phyloP scores from a whole-genome alignment of 2,797 vertebrate species.

The Danio choprae region DNA sequence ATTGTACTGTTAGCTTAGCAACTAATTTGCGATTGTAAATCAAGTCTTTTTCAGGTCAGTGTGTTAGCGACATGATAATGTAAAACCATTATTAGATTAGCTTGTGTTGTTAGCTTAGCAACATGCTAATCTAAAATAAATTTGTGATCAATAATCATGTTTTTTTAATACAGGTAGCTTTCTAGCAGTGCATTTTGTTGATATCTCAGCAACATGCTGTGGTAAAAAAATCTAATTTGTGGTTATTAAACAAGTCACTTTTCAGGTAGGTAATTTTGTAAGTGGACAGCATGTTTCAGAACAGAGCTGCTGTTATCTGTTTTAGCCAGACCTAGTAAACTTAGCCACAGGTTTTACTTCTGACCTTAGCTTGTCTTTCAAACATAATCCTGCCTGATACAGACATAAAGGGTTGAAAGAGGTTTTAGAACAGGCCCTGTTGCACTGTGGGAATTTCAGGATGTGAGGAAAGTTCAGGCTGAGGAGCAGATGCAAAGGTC shows the following conservation, averaged over 20 bases:
- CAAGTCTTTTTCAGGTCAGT: no score
- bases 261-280: background rate
- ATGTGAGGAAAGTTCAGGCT: slow-evolving; percentile 31
- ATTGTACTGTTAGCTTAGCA: no score
- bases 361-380: slow-evolving; percentile 51
- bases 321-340: background rate
- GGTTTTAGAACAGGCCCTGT: slow-evolving; percentile 18
- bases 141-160: no score
- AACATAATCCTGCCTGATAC: background rate
- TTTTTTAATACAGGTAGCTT: no score
- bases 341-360: slow-evolving; percentile 52
- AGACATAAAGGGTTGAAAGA: slow-evolving; percentile 1
- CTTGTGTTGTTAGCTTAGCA: no score
- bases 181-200: background rate
- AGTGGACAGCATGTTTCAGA: background rate
- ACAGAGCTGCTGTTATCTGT: background rate
- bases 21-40: no score
- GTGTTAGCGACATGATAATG: no score
- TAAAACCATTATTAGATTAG: no score
- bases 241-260: background rate
- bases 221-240: background rate
- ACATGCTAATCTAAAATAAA: no score
- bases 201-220: background rate
- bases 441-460: slow-evolving; percentile 37
- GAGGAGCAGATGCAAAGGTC: slow-evolving; percentile 24